Percentiles rank a stretch among this genome's conserved stretches.
Evolutionary conservation across 2,888 invertebrate species (phyloP).

Genomic region (Fabriciana adippe): DNA sequence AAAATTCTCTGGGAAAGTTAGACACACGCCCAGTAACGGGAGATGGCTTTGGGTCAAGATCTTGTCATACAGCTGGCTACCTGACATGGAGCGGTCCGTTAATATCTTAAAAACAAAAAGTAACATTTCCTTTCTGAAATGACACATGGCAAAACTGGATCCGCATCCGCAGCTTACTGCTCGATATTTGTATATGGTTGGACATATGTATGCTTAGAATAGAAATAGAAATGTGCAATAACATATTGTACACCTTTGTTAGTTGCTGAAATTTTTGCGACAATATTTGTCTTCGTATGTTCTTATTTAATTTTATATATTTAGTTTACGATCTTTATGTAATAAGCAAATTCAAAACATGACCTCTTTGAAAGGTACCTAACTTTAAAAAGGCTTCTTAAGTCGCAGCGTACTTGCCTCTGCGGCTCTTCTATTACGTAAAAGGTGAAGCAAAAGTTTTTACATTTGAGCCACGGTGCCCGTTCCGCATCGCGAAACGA

Average conservation of each 20-base stretch:
- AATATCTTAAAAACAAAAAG: conserved; percentile 65
- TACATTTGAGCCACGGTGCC: conserved; percentile 72
- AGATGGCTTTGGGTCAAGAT: conserved; percentile 51
- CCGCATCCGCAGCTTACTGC: conserved; percentile 66
- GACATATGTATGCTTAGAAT: conserved; percentile 16
- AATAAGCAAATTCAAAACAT: conserved; percentile 73
- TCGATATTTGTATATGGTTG: conserved; percentile 44
- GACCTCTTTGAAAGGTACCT: conserved; percentile 66
- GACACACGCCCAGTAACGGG: conserved; percentile 50
- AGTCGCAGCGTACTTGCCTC: conserved; percentile 55
- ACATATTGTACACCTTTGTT: not conserved
- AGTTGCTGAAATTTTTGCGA: not conserved
- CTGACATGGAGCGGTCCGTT: conserved; percentile 68
- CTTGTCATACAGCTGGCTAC: conserved; percentile 60
- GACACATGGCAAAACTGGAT: conserved; percentile 65
- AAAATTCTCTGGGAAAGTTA: conserved; percentile 61
- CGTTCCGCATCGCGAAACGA: conserved; percentile 68
- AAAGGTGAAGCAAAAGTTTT: conserved; percentile 78
- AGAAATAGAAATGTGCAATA: conserved; percentile 8
- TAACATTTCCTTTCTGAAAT: conserved; percentile 60
- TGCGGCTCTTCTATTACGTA: conserved; percentile 64
- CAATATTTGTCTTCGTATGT: not conserved
- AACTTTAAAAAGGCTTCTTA: conserved; percentile 75
- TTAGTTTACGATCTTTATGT: conserved; percentile 10
- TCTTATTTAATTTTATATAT: conserved; percentile 1